Conservation (phyloP, 2,797 vertebrate species). For the Oreortyx pictus region DNA sequence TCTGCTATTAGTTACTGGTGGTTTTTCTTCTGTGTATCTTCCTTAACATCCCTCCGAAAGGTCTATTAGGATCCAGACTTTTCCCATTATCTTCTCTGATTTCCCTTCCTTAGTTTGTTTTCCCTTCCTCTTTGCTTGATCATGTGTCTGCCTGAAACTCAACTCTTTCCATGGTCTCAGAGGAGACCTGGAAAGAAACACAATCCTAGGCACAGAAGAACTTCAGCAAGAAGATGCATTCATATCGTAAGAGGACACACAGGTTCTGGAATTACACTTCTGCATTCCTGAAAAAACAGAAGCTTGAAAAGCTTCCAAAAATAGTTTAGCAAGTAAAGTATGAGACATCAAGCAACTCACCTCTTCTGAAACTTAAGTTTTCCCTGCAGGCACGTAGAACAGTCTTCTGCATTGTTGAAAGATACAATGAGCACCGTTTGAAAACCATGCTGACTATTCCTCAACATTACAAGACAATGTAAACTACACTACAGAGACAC, state of each 20-base stretch:
- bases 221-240: neutral
- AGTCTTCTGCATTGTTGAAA: neutral
- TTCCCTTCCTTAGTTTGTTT: neutral
- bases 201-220: neutral
- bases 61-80: neutral
- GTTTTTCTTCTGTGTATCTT: neutral
- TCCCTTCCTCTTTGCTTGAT: neutral
- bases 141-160: neutral
- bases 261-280: neutral
- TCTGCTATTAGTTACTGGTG: neutral
- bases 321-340: neutral
- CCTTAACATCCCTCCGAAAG: neutral
- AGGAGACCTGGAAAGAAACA: neutral
- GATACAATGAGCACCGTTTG: neutral
- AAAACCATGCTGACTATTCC: neutral
- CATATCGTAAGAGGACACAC: neutral
- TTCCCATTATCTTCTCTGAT: neutral
- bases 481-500: neutral
- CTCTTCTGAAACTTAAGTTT: neutral
- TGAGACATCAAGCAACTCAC: neutral
- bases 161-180: neutral
- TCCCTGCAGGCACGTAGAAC: neutral
- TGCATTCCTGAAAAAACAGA: neutral
- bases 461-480: neutral
- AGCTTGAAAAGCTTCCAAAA: conserved; percentile 3